Conservation (phyloP, 2,113 vertebrate species). For the Pterocles gutturalis region DNA sequence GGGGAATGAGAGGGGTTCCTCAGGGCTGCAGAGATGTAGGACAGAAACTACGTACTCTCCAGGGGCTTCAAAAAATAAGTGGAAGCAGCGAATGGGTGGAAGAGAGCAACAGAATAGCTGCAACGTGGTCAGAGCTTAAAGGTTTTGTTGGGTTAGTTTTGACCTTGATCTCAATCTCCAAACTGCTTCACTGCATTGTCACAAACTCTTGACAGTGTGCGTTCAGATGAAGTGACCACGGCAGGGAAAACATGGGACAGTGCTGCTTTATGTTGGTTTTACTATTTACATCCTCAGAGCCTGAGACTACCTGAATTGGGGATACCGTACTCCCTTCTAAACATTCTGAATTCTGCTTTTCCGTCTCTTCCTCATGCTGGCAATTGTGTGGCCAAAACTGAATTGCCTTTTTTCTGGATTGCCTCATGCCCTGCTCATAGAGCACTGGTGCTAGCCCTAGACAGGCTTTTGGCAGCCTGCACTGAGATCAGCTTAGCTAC, state of each 20-base stretch:
- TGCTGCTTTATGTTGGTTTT: background rate
- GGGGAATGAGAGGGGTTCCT: background rate
- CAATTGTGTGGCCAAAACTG: background rate
- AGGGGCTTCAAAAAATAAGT: background rate
- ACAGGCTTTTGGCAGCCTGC: background rate
- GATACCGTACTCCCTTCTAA: background rate
- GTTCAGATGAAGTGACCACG: background rate
- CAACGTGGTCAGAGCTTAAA: background rate
- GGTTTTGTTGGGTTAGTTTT: background rate
- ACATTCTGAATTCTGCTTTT: background rate
- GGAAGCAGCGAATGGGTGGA: background rate
- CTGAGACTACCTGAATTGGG: fast-evolving
- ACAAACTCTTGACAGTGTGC: background rate
- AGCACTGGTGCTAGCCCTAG: background rate
- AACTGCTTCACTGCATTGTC: background rate
- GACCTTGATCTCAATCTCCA: background rate
- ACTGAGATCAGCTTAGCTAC: background rate
- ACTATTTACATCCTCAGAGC: background rate
- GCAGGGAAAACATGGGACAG: background rate
- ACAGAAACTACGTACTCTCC: background rate
- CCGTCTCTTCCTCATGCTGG: background rate
- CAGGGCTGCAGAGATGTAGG: background rate
- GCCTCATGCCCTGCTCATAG: background rate
- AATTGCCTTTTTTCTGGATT: background rate
- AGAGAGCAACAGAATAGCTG: background rate